Percentiles rank a stretch among this genome's conserved stretches.
These are phyloP conservation scores for Cyprinus carpio DNA, from an alignment of 2,113 vertebrate species.

Conservation along the genomic window DNA sequence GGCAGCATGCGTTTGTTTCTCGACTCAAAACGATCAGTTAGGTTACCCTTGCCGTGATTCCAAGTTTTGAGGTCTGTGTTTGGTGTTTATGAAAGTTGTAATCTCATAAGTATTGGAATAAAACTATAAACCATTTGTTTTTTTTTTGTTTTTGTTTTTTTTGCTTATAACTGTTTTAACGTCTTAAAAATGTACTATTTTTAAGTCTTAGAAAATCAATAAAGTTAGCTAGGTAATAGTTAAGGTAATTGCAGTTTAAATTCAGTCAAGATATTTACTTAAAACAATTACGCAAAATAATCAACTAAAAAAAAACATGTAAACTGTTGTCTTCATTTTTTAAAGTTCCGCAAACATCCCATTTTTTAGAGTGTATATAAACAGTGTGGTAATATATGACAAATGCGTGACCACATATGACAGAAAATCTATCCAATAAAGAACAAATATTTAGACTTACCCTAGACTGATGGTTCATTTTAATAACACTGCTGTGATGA, in stretches of 20 bases:
- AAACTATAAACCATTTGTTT: too few relatives aligned
- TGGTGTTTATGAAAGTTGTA: background rate
- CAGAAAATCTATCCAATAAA: slow-evolving; percentile 27
- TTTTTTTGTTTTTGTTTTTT: too few relatives aligned
- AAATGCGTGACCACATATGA: slow-evolving; percentile 5
- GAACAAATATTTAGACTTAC: slow-evolving; percentile 4
- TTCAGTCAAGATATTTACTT: background rate
- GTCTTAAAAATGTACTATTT: too few relatives aligned
- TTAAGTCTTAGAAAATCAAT: background rate
- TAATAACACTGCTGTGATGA: slow-evolving; percentile 25
- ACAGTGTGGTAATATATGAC: slow-evolving; percentile 11
- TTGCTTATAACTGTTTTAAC: too few relatives aligned
- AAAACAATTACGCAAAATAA: slow-evolving; percentile 5
- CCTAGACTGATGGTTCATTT: slow-evolving; percentile 21
- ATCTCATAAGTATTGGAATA: background rate
- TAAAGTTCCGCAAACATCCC: background rate
- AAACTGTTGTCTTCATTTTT: slow-evolving; percentile 9
- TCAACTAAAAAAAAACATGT: slow-evolving; percentile 1
- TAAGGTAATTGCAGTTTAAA: background rate
- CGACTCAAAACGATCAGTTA: too few relatives aligned
- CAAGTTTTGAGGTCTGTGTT: background rate
- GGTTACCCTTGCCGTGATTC: too few relatives aligned
- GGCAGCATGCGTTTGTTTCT: background rate
- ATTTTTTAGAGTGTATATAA: background rate
- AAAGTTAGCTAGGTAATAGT: background rate